A percentile compares a stretch with the other conserved stretches of the same genome.
Conservation (phyloP, 1,140 invertebrate genomes). For the Drosophila albomicans region DNA sequence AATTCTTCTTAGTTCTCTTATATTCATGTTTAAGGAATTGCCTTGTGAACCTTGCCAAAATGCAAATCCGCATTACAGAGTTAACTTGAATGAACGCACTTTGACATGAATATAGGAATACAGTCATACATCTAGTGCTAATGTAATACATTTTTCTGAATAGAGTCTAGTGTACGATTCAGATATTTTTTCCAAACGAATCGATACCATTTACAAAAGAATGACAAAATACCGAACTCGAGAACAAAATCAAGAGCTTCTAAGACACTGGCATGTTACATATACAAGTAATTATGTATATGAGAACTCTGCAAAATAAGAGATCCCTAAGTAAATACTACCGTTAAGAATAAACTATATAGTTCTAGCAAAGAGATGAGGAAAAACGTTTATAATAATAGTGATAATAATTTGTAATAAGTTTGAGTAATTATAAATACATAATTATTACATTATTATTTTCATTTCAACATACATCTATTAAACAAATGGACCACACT, state of each 20-base stretch:
- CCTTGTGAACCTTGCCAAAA: not conserved
- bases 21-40: not conserved
- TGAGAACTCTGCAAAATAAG: slow-evolving; percentile 17
- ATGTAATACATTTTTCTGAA: not conserved
- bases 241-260: slow-evolving; percentile 82
- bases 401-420: not conserved
- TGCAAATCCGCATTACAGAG: not conserved
- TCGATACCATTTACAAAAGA: slow-evolving; percentile 7
- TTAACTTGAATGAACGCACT: not conserved
- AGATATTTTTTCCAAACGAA: slow-evolving; percentile 18
- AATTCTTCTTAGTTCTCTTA: not conserved
- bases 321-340: slow-evolving; percentile 31
- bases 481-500: slow-evolving; percentile 28
- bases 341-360: slow-evolving; percentile 8
- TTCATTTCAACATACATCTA: not conserved
- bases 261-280: slow-evolving; percentile 69
- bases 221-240: slow-evolving; percentile 31
- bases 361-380: not conserved
- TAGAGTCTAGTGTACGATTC: slow-evolving; percentile 1
- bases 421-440: not conserved
- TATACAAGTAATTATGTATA: slow-evolving; percentile 25
- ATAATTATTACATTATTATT: not conserved
- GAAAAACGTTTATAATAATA: not conserved
- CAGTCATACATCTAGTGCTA: not conserved
- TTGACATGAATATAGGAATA: slow-evolving; percentile 4